Evolutionary conservation across 2,113 vertebrate genomes (phyloP), one percentile per base, ranked within the genome.

Genomic region (Laticauda laticaudata): DNA sequence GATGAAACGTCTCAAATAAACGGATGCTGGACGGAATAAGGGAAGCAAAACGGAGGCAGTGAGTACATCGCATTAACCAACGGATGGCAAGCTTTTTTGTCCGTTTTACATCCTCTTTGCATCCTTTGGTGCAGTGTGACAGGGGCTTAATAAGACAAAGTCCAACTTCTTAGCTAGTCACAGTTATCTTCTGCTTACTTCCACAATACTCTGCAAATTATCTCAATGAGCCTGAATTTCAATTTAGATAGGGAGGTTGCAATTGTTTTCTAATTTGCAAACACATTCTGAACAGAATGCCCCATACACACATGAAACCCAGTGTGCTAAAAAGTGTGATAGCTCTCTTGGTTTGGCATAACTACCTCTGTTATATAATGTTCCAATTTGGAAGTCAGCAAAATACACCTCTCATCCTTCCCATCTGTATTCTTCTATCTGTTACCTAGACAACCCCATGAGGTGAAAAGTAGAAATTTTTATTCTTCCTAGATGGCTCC

Each of bases 401-500:
- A 92, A 92, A 88, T 88, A 15, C 24, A 54, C 91, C 86, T 53
- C 43, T 64, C 26, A 6, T 92, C 48, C 48, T 92, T 61, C 55
- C 85, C 85, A 92, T 87, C 20, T 64, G 48, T 92, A 92, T 92
- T 88, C 91, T 59, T 92, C 53, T 88, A 53, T 21, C 64, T 91
- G 91, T 92, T 87, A 92, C 91, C 86, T 53, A 88, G 86, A 92
- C 91, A 88, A 92, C 91, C 91, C 45, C 57, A 64, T 86, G 85
- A 57, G 87, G 85, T 86, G n/a, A 57, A 92, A 92, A 92, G 56
- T 45, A 53, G 87, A 85, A 69, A 34, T 87, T 92, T 61, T 61
- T 88, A 92, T 92, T 59, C 86, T 88, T 92, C 57, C 57, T 92
- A 59, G 91, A 92, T 69, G 86, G 87, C 86, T 92, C 91, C 91